Conservation (phyloP, 2,888 invertebrate species). For the Temnothorax unifasciatus region DNA sequence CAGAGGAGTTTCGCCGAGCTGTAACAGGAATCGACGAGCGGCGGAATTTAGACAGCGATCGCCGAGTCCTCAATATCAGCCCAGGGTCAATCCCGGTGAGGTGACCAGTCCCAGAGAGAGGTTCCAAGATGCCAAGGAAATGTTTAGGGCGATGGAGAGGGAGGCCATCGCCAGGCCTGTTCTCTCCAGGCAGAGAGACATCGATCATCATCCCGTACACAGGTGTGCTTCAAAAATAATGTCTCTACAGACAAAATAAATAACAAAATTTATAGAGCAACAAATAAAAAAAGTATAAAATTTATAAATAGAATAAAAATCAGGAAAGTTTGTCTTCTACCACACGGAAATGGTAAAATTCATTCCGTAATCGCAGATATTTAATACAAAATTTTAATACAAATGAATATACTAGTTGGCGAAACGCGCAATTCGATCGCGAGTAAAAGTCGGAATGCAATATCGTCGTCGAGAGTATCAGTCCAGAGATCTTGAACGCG, state of each 20-base stretch:
- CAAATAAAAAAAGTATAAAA: no score
- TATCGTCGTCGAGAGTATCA: constrained; percentile 37
- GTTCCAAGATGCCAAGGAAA: constrained; percentile 95
- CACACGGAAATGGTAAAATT: background rate
- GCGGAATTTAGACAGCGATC: constrained; percentile 87
- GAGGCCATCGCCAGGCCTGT: constrained; percentile 86
- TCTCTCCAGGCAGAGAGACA: constrained; percentile 76
- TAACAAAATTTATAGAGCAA: background rate
- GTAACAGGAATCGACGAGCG: constrained; percentile 85
- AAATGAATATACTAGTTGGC: background rate
- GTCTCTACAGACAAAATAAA: background rate
- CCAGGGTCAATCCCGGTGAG: constrained; percentile 83
- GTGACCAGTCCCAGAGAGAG: constrained; percentile 90
- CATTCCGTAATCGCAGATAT: background rate
- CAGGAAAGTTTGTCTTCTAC: background rate
- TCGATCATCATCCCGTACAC: constrained; percentile 79
- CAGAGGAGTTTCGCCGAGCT: constrained; percentile 80
- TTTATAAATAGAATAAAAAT: background rate
- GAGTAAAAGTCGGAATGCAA: constrained; percentile 64
- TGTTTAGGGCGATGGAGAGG: constrained; percentile 93
- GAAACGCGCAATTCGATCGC: constrained; percentile 53
- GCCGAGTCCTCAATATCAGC: constrained; percentile 86
- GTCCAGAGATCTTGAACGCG: constrained; percentile 9
- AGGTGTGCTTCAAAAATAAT: constrained; percentile 69
- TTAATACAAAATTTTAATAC: background rate